These are phyloP conservation scores for Cheilosia variabilis DNA, from an alignment of 2,888 invertebrate species.

Conservation along the genomic window DNA sequence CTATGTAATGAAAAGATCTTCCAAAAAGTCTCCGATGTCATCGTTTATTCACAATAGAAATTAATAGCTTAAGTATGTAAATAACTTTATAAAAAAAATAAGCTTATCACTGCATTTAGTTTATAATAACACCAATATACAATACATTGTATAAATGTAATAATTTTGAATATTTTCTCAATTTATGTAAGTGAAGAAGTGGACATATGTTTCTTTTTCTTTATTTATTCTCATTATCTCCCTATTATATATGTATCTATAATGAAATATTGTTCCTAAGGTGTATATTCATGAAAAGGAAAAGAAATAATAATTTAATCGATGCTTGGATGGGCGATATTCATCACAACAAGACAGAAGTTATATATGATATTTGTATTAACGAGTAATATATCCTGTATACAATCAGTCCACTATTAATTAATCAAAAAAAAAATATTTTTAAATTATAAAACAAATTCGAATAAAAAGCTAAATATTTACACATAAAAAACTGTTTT, in stretches of 20 bases:
- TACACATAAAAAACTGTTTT: conserved; percentile 58
- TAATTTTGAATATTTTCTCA: conserved; percentile 8
- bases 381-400: conserved; percentile 47
- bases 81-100: conserved; percentile 5
- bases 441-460: conserved; percentile 45
- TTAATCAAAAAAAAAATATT: conserved; percentile 53
- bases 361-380: conserved; percentile 19
- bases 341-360: conserved; percentile 39
- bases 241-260: conserved; percentile 16
- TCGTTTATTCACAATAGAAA: conserved; percentile 19
- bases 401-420: conserved; percentile 71
- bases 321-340: conserved; percentile 46
- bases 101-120: conserved; percentile 53
- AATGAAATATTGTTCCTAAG: conserved; percentile 65
- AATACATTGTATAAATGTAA: not conserved
- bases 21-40: conserved; percentile 43
- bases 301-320: conserved; percentile 26
- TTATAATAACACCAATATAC: conserved; percentile 15
- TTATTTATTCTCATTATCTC: conserved; percentile 15
- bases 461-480: conserved; percentile 48
- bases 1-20: conserved; percentile 42
- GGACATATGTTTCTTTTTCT: not conserved
- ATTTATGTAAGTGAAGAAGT: conserved; percentile 3
- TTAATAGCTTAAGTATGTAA: not conserved
- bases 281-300: conserved; percentile 20